Conservation (phyloP, 2,888 invertebrate genomes). For the Athalia cordata region DNA sequence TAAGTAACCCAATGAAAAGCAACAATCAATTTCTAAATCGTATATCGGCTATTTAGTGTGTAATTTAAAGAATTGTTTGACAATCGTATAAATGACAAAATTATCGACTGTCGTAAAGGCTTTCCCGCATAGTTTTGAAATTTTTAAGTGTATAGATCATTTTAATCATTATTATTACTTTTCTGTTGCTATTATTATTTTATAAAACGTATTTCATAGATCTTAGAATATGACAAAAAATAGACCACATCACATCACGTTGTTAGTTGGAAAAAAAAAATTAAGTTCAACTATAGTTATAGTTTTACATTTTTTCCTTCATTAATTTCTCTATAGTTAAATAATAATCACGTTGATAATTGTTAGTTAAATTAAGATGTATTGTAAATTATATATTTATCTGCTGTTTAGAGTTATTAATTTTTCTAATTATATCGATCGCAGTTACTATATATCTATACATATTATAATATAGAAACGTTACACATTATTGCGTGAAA, state of each 20-base stretch:
- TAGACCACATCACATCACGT: slow-evolving; percentile 42
- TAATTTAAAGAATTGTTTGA: slow-evolving; percentile 49
- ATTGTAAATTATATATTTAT: too few species aligned
- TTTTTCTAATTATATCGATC: too few species aligned
- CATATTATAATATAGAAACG: not conserved
- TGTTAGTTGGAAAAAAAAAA: not conserved
- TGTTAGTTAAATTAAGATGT: too few species aligned
- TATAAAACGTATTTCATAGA: slow-evolving; percentile 19
- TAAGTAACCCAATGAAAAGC: not conserved
- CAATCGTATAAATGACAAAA: slow-evolving; percentile 46
- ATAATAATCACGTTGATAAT: too few species aligned
- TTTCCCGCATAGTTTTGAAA: slow-evolving; percentile 9
- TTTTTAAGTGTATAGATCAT: slow-evolving; percentile 21
- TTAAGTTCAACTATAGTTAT: not conserved
- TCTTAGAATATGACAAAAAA: slow-evolving; percentile 34
- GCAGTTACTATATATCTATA: too few species aligned
- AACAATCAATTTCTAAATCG: not conserved
- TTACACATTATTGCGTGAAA: not conserved
- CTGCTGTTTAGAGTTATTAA: too few species aligned
- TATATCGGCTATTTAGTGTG: slow-evolving; percentile 8
- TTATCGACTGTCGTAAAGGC: slow-evolving; percentile 28
- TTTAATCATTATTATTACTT: slow-evolving; percentile 18
- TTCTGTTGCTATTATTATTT: not conserved
- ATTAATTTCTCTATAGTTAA: too few species aligned
- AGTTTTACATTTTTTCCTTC: too few species aligned